Percentiles rank a stretch among this genome's conserved stretches.
Conservation (phyloP, 1,140 invertebrate species). For the Drosophila tsacasi region DNA sequence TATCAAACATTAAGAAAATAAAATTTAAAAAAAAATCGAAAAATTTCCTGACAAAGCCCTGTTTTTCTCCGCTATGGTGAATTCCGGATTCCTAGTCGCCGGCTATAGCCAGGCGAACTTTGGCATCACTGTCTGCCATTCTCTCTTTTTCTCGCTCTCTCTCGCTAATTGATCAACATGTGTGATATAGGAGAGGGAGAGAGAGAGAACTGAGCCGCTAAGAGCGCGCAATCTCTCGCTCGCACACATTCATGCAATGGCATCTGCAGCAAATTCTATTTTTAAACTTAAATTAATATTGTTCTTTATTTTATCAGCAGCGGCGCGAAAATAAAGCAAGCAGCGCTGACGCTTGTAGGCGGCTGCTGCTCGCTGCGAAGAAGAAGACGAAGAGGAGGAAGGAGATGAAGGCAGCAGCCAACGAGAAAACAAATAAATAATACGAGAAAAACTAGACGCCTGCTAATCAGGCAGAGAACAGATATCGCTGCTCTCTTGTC, state of each 20-base stretch:
- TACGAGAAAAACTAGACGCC: slow-evolving; percentile 74
- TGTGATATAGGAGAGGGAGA: slow-evolving; percentile 24
- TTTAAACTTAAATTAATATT: slow-evolving; percentile 84
- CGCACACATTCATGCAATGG: slow-evolving; percentile 67
- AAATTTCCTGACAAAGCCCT: too few relatives aligned
- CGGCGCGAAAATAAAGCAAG: slow-evolving; percentile 74
- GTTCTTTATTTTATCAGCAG: slow-evolving; percentile 82
- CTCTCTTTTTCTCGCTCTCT: slow-evolving; percentile 15
- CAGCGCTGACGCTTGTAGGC: slow-evolving; percentile 50
- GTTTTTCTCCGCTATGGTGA: too few relatives aligned
- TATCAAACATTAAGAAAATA: too few relatives aligned
- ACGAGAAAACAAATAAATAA: slow-evolving; percentile 78
- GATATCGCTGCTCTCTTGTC: slow-evolving; percentile 30
- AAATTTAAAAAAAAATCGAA: too few relatives aligned
- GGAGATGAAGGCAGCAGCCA: slow-evolving; percentile 44
- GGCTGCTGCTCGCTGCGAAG: slow-evolving; percentile 50
- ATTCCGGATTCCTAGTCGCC: too few relatives aligned
- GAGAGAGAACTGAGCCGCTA: slow-evolving; percentile 5
- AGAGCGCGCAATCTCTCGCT: slow-evolving; percentile 53
- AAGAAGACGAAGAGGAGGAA: background rate
- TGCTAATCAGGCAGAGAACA: slow-evolving; percentile 51
- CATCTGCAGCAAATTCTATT: slow-evolving; percentile 81
- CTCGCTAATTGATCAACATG: slow-evolving; percentile 48
- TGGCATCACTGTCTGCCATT: slow-evolving; percentile 24
- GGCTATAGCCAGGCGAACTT: too few relatives aligned